Evolutionary conservation across 1,140 invertebrate species (phyloP), one percentile per base, ranked within the genome.

Genomic region (Capitella teleta): DNA sequence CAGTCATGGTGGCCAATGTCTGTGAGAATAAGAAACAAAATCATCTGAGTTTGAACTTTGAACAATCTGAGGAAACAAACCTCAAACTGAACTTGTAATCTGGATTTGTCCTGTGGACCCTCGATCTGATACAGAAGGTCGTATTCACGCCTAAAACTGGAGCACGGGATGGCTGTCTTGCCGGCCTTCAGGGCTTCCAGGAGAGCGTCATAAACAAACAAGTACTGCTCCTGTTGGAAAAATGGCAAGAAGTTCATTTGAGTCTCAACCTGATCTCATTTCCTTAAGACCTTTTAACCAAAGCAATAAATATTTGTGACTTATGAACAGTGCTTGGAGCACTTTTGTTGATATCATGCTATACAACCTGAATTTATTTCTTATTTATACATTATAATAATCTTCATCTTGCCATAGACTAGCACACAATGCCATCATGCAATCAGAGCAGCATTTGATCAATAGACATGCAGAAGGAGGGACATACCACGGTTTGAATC

Each of bases 181-280:
- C 90, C 90, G 61, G 88, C 92, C 42, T 91, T 84, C 1, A 96
- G 86, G 5, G 91, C 92, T 69, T 98, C 94, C 4, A 95, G 74
- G 84, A 70, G 55, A 50, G 61, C 63, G 66, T 98, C 95, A 68
- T 98, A 92, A 51, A 98, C 97, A 72, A 98, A 99, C 40, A 98
- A 87, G 67, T 98, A 98, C 70, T 99, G 95, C 67, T 98, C 95
- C 73, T 68, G 50, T 5, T 57, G 10, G 6, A 40, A 34, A 53
- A 54, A 40, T 43, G 10, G n/a, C n/a, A n/a, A n/a, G n/a, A n/a
- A n/a, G n/a, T n/a, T n/a, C n/a, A n/a, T n/a, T n/a, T n/a, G n/a
- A n/a, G n/a, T n/a, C n/a, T n/a, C n/a, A n/a, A n/a, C n/a, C n/a
- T n/a, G n/a, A n/a, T n/a, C n/a, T n/a, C n/a, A n/a, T n/a, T n/a